Base-by-base conservation (phyloP, 2,797 vertebrate genomes). In the Ctenopoma multispine region DNA sequence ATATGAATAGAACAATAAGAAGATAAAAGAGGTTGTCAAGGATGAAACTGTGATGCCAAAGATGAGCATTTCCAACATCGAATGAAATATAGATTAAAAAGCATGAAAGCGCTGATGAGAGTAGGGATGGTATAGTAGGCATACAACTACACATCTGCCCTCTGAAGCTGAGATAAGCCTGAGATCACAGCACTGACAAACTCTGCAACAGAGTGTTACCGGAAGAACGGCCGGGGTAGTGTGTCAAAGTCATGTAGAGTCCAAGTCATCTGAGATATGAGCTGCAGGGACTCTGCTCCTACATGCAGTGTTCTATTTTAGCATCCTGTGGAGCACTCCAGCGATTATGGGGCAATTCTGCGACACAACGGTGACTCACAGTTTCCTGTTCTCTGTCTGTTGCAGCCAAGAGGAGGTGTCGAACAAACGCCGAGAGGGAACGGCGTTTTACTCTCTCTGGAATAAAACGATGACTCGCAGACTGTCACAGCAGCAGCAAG, bases 301-400 rank as follows among this genome's bases (percentile, higher is more conserved):
- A 48, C 75, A 64, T 15, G 34, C 49, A 71, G 46, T 0, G 3
- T 57, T 80, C 61, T 36, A 43, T 73, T 67, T 75, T 76, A 36
- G 55, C 59, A 72, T 78, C 74, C 65, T 21, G 50, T 59, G 47
- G 70, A 83, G 55, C 70, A 72, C 77, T 79, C 54, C 58, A n/a
- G 59, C 73, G 63, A 82, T 82, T 72, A 66, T 23, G 55, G 84
- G 71, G 65, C 57, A 83, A 82, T 67, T 88, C 87, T 86, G 87
- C 79, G 44, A 73, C 82, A 83, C 55, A 66, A 38, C 53, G 66
- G 81, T 90, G 86, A 90, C 72, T 88, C 90, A 90, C 77, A 81
- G 85, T 80, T 83, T 88, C 84, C 80, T 79, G 78, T 73, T 48
- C 55, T 69, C 48, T 58, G 64, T 47, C 50, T 65, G 69, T 38